These are phyloP conservation scores for Eulemur rufifrons DNA, from an alignment of 2,113 vertebrate species.

Conservation along the genomic window DNA sequence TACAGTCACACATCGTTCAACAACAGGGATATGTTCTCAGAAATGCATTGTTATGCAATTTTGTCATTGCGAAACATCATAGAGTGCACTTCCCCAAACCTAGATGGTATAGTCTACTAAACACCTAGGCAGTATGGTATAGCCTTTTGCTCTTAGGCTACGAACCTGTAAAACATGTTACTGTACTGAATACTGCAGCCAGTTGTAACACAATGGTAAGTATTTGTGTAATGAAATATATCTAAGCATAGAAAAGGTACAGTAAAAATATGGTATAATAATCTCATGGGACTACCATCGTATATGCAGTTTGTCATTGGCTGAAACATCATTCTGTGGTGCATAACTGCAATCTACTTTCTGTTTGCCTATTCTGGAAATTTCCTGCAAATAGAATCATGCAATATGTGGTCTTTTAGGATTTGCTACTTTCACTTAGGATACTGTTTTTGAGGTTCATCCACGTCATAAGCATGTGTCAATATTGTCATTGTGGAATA, in stretches of 20 bases:
- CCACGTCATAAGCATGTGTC: background rate
- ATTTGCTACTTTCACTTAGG: background rate
- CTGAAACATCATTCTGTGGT: background rate
- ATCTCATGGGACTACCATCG: background rate
- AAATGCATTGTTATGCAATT: background rate
- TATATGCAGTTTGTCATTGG: background rate
- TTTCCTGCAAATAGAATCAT: background rate
- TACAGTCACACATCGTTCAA: background rate
- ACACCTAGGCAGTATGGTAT: background rate
- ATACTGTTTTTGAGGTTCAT: background rate
- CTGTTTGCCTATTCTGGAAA: background rate
- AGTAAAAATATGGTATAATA: background rate
- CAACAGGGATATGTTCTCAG: background rate
- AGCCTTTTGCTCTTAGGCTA: background rate
- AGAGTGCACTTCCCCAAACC: background rate
- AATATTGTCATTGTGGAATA: background rate
- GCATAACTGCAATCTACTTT: background rate
- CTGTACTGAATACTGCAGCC: background rate
- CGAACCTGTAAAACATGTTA: background rate
- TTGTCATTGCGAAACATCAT: background rate
- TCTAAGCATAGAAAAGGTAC: background rate
- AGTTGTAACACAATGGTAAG: background rate
- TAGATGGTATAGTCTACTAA: background rate
- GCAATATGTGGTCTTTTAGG: background rate
- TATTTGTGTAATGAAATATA: background rate